These are phyloP conservation scores for Drosophila testacea DNA, from an alignment of 2,888 invertebrate species.

Conservation along the genomic window DNA sequence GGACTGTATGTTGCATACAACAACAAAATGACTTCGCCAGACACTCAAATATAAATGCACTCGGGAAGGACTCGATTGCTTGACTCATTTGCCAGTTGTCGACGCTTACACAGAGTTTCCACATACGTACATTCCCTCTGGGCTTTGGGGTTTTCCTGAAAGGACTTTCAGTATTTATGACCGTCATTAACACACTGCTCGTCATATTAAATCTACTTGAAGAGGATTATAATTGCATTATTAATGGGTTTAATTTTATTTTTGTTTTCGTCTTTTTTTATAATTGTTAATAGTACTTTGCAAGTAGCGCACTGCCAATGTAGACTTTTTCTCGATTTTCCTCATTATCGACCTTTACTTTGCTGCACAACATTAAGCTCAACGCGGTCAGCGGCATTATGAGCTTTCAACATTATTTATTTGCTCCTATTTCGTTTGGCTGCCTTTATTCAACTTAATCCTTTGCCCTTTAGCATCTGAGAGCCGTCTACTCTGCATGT, in stretches of 20 bases:
- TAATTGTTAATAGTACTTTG: conserved; percentile 44
- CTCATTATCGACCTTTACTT: conserved; percentile 34
- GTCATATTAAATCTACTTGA: conserved; percentile 4
- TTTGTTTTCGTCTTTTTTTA: conserved; percentile 40
- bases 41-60: conserved; percentile 15
- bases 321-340: conserved; percentile 23
- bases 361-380: conserved; percentile 40
- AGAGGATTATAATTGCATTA: conserved; percentile 23
- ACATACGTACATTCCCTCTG: conserved; percentile 5
- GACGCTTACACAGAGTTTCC: background rate
- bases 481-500: conserved; percentile 7
- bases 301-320: conserved; percentile 39
- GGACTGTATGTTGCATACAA: conserved; percentile 23
- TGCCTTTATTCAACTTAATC: conserved; percentile 43
- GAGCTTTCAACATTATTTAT: conserved; percentile 40
- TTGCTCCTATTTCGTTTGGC: conserved; percentile 24
- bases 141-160: conserved; percentile 18
- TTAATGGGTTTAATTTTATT: conserved; percentile 41
- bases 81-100: conserved; percentile 46
- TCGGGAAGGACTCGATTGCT: conserved; percentile 26
- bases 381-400: conserved; percentile 42
- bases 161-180: conserved; percentile 57
- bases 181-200: conserved; percentile 33
- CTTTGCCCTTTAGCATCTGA: conserved; percentile 28
- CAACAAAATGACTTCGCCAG: conserved; percentile 14